phyloP scores from a whole-genome alignment of 2,797 vertebrate genomes.

The Taenioides sp. region DNA sequence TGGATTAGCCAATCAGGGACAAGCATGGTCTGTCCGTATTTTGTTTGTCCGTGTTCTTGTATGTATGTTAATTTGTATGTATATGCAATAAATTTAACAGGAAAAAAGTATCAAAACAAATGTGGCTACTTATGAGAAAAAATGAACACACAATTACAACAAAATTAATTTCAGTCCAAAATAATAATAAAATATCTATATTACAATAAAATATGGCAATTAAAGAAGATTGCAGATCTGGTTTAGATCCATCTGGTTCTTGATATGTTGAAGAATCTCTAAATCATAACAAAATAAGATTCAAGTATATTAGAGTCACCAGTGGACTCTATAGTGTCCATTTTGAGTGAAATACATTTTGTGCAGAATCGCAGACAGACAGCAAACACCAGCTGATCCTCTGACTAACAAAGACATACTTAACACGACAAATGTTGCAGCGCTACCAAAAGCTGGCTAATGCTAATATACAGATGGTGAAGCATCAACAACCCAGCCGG shows the following conservation, averaged over 20 bases:
- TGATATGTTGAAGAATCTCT: not conserved
- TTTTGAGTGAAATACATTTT: constrained; percentile 25
- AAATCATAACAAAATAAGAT: constrained; percentile 23
- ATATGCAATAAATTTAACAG: too few relatives aligned
- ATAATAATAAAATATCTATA: too few relatives aligned
- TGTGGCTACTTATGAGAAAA: too few relatives aligned
- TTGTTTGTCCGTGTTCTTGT: too few relatives aligned
- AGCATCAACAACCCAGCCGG: constrained; percentile 34
- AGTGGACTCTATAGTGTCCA: not conserved
- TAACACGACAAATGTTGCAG: constrained; percentile 43
- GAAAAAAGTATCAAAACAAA: too few relatives aligned
- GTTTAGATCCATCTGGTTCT: not conserved
- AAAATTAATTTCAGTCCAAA: too few relatives aligned
- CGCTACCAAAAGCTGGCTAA: constrained; percentile 33
- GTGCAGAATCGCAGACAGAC: constrained; percentile 31
- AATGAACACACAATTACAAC: too few relatives aligned
- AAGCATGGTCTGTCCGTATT: not conserved
- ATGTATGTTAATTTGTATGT: too few relatives aligned
- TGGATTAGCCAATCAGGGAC: not conserved
- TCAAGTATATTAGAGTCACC: constrained; percentile 12
- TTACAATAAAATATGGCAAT: not conserved
- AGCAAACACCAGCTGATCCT: constrained; percentile 35
- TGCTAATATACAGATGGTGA: constrained; percentile 54
- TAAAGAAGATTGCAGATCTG: not conserved
- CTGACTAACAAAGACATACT: constrained; percentile 22